Evolutionary conservation across 2,113 vertebrate genomes (phyloP).

Genomic region (Mastomys coucha): DNA sequence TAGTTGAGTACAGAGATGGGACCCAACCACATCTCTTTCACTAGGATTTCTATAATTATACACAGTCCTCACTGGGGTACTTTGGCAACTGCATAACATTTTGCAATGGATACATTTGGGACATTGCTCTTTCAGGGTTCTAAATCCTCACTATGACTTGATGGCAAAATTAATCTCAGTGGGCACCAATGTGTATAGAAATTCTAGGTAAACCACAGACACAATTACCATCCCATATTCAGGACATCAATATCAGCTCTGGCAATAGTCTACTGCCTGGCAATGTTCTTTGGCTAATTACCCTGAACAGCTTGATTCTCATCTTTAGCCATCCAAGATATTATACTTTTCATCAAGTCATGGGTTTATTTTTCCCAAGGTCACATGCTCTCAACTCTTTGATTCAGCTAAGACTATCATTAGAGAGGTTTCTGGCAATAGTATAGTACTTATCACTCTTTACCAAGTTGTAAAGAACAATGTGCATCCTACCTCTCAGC

Average conservation of each 20-base stretch:
- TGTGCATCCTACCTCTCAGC: neutral
- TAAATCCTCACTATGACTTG: neutral
- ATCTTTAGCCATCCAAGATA: neutral
- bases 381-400: neutral
- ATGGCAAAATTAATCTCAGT: neutral
- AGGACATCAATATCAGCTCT: neutral
- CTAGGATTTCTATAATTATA: neutral
- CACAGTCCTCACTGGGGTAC: neutral
- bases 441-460: neutral
- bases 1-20: neutral
- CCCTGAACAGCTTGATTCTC: neutral
- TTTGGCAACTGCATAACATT: neutral
- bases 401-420: neutral
- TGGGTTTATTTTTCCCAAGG: neutral
- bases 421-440: neutral
- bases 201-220: neutral
- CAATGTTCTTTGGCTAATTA: neutral
- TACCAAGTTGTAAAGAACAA: neutral
- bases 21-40: neutral
- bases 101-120: neutral
- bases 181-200: neutral
- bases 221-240: neutral
- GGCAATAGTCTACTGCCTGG: neutral
- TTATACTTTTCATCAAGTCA: neutral
- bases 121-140: neutral